Percentiles rank a stretch among this genome's conserved stretches.
phyloP scores from a whole-genome alignment of 1,140 invertebrate genomes.

The Anoplolepis gracilipes region DNA sequence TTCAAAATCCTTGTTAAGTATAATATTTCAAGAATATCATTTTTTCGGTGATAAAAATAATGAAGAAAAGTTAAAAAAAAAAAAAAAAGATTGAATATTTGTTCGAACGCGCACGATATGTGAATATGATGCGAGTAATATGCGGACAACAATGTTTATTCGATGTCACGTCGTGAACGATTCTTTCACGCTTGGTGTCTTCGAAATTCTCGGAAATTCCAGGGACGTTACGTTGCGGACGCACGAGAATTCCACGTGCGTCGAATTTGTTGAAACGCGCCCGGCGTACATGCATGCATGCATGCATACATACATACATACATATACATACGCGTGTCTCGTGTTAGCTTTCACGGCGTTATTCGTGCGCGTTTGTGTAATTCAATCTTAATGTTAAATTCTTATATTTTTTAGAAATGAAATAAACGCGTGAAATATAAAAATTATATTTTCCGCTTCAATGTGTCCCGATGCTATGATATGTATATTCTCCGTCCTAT shows the following conservation, averaged over 20 bases:
- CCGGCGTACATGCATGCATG: constrained; percentile 11
- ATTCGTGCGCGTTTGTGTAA: constrained; percentile 7
- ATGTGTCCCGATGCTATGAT: background rate
- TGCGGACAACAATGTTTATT: constrained; percentile 57
- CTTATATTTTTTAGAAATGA: background rate
- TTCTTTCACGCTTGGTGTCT: constrained; percentile 36
- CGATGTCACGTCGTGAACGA: constrained; percentile 51
- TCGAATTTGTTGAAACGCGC: constrained; percentile 62
- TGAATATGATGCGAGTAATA: constrained; percentile 23
- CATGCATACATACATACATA: background rate
- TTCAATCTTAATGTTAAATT: background rate
- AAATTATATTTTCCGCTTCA: background rate
- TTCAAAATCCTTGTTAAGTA: too few species aligned
- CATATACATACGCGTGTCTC: background rate
- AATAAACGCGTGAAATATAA: background rate
- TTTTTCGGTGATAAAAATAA: too few species aligned
- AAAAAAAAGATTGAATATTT: background rate
- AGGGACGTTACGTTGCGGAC: constrained; percentile 48
- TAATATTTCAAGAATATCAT: too few species aligned
- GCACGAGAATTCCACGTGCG: constrained; percentile 63
- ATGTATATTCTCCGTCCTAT: background rate
- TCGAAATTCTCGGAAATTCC: constrained; percentile 69
- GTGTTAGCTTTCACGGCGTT: constrained; percentile 29
- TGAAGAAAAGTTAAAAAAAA: too few species aligned
- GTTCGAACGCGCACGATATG: background rate